Conservation (phyloP, 2,113 vertebrate genomes). For the Rhabdomys dilectus region DNA sequence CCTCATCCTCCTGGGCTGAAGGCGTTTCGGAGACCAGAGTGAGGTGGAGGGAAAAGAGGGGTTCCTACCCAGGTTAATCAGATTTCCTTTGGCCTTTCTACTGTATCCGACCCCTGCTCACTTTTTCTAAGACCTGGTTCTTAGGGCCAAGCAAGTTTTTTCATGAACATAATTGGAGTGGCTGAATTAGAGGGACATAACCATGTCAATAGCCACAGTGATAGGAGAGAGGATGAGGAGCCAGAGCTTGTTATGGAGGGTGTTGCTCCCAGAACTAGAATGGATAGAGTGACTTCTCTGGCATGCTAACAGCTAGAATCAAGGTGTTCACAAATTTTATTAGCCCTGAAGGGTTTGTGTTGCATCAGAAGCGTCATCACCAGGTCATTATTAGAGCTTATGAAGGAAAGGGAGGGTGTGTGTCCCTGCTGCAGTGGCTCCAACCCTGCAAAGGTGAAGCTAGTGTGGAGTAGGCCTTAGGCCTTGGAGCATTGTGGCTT, state of each 20-base stretch:
- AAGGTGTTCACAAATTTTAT: background rate
- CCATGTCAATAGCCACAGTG: background rate
- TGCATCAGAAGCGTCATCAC: background rate
- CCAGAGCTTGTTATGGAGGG: background rate
- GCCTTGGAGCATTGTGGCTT: background rate
- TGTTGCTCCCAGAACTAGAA: background rate
- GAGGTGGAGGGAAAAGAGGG: rapidly evolving
- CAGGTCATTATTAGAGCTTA: background rate
- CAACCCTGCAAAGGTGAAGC: background rate
- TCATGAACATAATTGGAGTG: background rate
- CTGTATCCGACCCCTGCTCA: background rate
- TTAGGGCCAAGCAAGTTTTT: background rate
- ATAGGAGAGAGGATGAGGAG: no score
- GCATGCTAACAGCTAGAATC: background rate
- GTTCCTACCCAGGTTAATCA: background rate
- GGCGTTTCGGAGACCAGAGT: background rate
- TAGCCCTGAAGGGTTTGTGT: background rate
- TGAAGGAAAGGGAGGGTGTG: background rate
- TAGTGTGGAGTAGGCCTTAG: background rate
- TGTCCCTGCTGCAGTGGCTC: background rate
- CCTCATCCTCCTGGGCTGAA: background rate
- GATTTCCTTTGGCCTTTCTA: background rate
- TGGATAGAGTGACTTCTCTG: background rate
- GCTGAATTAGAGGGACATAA: background rate
- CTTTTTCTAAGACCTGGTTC: background rate